These are phyloP conservation scores for Eueides isabella DNA, from an alignment of 1,140 invertebrate species.

Conservation along the genomic window DNA sequence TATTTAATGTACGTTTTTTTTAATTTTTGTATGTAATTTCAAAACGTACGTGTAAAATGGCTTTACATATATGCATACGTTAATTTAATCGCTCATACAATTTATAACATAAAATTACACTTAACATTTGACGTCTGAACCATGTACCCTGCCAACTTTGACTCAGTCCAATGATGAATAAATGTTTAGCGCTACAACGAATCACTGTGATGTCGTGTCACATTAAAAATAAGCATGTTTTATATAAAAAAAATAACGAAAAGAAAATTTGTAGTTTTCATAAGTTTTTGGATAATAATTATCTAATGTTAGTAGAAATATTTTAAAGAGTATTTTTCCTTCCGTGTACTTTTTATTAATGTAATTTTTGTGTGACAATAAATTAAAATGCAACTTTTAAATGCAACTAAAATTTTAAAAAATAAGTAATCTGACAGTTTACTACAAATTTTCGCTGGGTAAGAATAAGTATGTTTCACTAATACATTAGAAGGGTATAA, in stretches of 20 bases:
- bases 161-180: slow-evolving; percentile 15
- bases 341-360: too few species aligned
- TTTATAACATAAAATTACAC: background rate
- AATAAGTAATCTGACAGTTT: too few species aligned
- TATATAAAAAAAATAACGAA: background rate
- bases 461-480: too few species aligned
- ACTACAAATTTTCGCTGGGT: too few species aligned
- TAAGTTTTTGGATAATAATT: too few species aligned
- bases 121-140: background rate
- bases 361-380: too few species aligned
- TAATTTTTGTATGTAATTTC: background rate
- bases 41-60: too few species aligned
- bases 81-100: background rate
- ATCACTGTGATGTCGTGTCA: slow-evolving; percentile 4
- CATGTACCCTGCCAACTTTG: slow-evolving; percentile 12
- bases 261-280: too few species aligned
- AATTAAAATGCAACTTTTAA: too few species aligned
- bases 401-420: too few species aligned
- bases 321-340: too few species aligned
- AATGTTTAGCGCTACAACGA: slow-evolving; percentile 17
- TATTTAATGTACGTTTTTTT: background rate
- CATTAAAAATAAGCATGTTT: background rate
- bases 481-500: background rate
- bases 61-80: background rate
- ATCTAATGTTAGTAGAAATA: too few species aligned